Evolutionary conservation across 2,113 vertebrate genomes (phyloP), one percentile per base, ranked within the genome.

Genomic region (Silurus glanis): DNA sequence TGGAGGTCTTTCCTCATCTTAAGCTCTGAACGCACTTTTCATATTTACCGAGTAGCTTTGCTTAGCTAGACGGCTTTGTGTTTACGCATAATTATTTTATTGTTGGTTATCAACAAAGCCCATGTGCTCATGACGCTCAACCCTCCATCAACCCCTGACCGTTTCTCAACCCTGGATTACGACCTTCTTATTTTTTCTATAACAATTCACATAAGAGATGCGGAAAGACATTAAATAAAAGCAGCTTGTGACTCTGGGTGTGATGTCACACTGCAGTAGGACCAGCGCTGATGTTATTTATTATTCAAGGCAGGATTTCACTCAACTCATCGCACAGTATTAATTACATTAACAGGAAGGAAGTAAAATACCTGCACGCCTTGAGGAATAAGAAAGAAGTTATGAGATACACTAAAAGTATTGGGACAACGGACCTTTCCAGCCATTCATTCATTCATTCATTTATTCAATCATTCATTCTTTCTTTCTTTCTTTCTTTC

Each of bases 1-100:
- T 53, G 14, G 47, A 78, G 59, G 37, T 14, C 72, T 62, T 55
- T 45, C 28, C n/a, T 25, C 19, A n/a, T 72, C 66, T 71, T 83
- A 56, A 58, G 66, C 66, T 47, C 56, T 84, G 53, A 71, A 47
- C 66, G 72, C 49, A 83, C 64, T 37, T 69, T 59, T 56, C 45
- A 13, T 83, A 74, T 74, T 75, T 37, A 75, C 49, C 2, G 25
- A 72, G 37, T 2, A 8, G 69, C 37, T 84, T 25, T 84, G 56
- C 82, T 49, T 9, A 49, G 69, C 55, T 51, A 19, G 28, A 61
- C 16, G n/a, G 45, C 28, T n/a, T 53, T 75, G 1, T 62, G 45
- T 85, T 85, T 53, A 47, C 72, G 19, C 83, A 64, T 85, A 64
- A 85, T 78, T 62, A 78, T 25, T 10, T 66, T 49, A 64, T 53